A percentile compares a stretch with the other conserved stretches of the same genome.
Conservation (phyloP, 2,797 vertebrate genomes). For the Acestrorhynchus altus region DNA sequence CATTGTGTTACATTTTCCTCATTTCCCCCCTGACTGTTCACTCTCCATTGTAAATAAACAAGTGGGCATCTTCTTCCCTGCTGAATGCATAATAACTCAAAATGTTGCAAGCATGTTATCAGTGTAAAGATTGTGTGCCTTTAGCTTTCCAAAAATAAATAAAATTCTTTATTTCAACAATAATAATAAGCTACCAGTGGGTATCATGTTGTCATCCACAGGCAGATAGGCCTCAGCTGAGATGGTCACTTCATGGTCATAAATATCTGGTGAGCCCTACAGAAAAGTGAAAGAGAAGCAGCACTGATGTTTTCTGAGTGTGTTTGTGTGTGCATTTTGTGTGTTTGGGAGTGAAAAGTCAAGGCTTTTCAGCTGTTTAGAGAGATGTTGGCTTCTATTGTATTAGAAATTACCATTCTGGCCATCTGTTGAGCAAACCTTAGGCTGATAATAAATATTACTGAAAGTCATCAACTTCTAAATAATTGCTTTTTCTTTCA, state of each 20-base stretch:
- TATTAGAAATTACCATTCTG: too few species aligned
- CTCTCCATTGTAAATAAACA: too few species aligned
- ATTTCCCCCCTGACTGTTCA: too few species aligned
- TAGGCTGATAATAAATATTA: too few species aligned
- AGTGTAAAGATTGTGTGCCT: too few species aligned
- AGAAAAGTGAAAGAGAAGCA: background rate
- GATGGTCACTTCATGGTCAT: slow-evolving; percentile 89
- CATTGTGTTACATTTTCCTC: too few species aligned
- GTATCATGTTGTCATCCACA: slow-evolving; percentile 87
- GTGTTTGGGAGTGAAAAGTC: too few species aligned
- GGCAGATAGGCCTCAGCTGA: slow-evolving; percentile 88
- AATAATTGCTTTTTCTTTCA: too few species aligned
- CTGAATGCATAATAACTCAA: background rate
- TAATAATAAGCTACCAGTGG: slow-evolving; percentile 81
- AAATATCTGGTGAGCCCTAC: slow-evolving; percentile 85
- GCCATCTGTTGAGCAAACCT: too few species aligned
- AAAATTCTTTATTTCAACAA: background rate
- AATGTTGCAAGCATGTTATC: too few species aligned
- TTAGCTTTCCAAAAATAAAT: too few species aligned
- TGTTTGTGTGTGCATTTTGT: background rate
- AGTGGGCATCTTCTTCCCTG: background rate
- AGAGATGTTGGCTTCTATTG: background rate
- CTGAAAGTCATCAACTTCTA: too few species aligned
- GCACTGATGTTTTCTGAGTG: background rate
- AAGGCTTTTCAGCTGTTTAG: background rate